Evolutionary conservation across 2,888 invertebrate species (phyloP).

Genomic region (Stenchaetothrips biformis): DNA sequence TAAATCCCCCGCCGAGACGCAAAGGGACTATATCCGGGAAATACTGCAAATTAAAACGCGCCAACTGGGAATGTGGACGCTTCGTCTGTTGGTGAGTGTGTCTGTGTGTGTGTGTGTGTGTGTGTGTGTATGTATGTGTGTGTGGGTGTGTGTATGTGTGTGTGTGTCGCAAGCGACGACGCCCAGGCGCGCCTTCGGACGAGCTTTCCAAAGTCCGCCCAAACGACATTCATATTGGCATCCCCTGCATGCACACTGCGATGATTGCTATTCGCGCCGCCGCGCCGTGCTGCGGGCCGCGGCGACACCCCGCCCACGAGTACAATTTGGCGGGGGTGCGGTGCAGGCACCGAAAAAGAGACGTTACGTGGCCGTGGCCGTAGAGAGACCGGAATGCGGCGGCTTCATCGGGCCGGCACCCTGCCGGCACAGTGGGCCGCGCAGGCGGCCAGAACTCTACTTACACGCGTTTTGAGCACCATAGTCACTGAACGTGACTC

Average conservation of each 20-base stretch:
- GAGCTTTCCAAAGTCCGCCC: too few relatives aligned
- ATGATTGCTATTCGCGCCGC: not conserved
- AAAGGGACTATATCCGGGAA: not conserved
- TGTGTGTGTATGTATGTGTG: not conserved
- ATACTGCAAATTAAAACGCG: constrained; percentile 5
- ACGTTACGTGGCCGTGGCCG: too few relatives aligned
- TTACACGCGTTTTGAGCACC: too few relatives aligned
- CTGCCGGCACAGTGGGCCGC: too few relatives aligned
- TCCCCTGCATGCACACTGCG: not conserved
- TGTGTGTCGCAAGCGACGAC: not conserved
- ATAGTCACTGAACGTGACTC: too few relatives aligned
- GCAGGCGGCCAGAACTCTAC: too few relatives aligned
- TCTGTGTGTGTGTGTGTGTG: not conserved
- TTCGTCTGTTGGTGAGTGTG: not conserved
- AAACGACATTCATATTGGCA: too few relatives aligned
- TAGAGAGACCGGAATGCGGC: too few relatives aligned
- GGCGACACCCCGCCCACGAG: not conserved
- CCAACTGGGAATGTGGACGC: not conserved
- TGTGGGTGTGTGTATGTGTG: too few relatives aligned
- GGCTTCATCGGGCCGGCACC: too few relatives aligned
- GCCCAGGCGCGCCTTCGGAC: not conserved
- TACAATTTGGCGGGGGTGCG: too few relatives aligned
- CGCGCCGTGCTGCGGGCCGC: not conserved
- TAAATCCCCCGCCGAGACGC: not conserved
- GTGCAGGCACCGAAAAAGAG: too few relatives aligned